Conservation (phyloP, 1,140 invertebrate species). For the Philotrypesis tridentata region DNA sequence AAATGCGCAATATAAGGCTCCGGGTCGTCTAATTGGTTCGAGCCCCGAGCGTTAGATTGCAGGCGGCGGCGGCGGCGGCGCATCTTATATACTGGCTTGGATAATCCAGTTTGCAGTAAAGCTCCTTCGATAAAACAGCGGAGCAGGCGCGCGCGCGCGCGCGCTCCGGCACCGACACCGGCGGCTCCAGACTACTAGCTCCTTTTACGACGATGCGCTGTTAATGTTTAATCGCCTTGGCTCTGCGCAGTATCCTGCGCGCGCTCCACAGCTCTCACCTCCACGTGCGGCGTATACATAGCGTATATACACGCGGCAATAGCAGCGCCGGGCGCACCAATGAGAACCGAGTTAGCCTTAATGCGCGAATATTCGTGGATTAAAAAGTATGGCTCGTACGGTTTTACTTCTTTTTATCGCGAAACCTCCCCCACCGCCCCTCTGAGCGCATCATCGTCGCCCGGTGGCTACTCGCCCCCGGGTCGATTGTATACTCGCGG, state of each 20-base stretch:
- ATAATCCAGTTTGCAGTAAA: constrained; percentile 34
- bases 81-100: constrained; percentile 10
- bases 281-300: no score
- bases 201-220: constrained; percentile 28
- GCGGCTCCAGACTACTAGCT: not conserved
- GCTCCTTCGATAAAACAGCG: constrained; percentile 33
- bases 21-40: constrained; percentile 51
- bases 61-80: not conserved
- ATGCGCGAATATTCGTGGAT: constrained; percentile 9
- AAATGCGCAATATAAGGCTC: constrained; percentile 52
- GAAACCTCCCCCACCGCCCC: no score
- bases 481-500: no score
- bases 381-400: not conserved
- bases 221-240: constrained; percentile 30
- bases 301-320: no score
- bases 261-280: not conserved
- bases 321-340: not conserved
- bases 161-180: no score
- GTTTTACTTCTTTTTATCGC: not conserved
- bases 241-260: not conserved
- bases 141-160: no score
- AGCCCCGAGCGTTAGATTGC: constrained; percentile 21
- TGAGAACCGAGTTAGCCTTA: constrained; percentile 8
- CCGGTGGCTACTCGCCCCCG: no score
- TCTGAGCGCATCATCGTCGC: no score